These are phyloP conservation scores for Ips nitidus DNA, from an alignment of 1,140 invertebrate species.

Conservation along the genomic window DNA sequence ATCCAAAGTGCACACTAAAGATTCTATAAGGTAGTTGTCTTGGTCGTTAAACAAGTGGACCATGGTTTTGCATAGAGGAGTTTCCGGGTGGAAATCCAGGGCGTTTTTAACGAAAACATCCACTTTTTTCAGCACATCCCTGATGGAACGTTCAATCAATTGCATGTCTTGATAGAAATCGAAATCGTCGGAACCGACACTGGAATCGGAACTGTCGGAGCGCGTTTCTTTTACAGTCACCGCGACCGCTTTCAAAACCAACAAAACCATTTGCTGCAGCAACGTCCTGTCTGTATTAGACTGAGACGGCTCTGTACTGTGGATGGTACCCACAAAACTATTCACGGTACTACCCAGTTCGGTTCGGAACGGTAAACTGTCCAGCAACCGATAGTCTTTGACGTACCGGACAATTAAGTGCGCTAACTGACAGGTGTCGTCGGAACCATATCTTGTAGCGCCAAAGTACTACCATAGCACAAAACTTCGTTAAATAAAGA, in stretches of 20 bases:
- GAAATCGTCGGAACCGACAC: constrained; percentile 77
- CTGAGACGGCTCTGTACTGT: constrained; percentile 40
- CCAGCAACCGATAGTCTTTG: constrained; percentile 77
- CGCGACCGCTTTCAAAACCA: constrained; percentile 85
- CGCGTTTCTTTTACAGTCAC: constrained; percentile 87
- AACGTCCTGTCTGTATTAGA: constrained; percentile 68
- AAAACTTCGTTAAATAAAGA: constrained; percentile 85
- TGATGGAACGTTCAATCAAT: constrained; percentile 80
- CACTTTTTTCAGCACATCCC: constrained; percentile 77
- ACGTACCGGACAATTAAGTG: constrained; percentile 82
- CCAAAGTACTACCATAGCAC: constrained; percentile 86
- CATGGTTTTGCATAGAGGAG: constrained; percentile 82
- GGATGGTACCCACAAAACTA: constrained; percentile 49
- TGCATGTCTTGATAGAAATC: constrained; percentile 88
- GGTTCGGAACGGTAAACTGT: constrained; percentile 62
- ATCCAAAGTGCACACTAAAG: constrained; percentile 89
- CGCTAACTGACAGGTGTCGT: constrained; percentile 83
- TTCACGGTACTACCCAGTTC: constrained; percentile 48
- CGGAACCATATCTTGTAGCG: constrained; percentile 82
- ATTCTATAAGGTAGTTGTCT: constrained; percentile 87
- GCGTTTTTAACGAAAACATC: constrained; percentile 80
- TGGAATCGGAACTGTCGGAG: constrained; percentile 80
- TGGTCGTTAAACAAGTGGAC: constrained; percentile 87
- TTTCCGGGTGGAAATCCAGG: constrained; percentile 84
- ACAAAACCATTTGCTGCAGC: constrained; percentile 79